Evolutionary conservation across 2,888 invertebrate genomes (phyloP), one percentile per base, ranked within the genome.

Genomic region (Piscicola geometra): DNA sequence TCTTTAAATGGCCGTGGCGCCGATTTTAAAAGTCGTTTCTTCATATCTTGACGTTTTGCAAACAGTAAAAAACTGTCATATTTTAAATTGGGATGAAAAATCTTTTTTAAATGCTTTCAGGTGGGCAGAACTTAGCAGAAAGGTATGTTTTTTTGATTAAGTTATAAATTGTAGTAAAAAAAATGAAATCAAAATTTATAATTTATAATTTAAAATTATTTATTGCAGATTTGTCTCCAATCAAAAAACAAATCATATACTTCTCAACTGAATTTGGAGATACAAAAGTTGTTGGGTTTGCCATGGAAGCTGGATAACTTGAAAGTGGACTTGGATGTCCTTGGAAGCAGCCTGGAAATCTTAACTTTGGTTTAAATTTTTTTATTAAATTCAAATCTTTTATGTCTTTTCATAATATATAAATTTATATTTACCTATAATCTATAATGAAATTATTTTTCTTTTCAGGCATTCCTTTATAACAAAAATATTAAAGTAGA

Each of bases 61-160:
- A 35, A 60, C 56, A 3, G 73, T 56, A 12, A 47, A 32, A 1
- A 9, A 12, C 52, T 30, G 32, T 3, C n/a, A 73, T 0, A 25
- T n/a, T 33, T 35, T 73, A 21, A 33, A 32, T 64, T 73, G 73
- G 73, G 33, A 73, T 64, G 73, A 33, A 47, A 35, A 64, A 5
- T 64, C 73, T 1, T 73, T 64, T 36, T 28, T 2, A 21, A 60
- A 64, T n/a, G 73, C 73, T 25, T 73, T 73, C 41, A 47, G 35
- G 33, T 73, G 73, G 73, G 73, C 73, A 25, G 64, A 56, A 36
- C 56, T 56, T 32, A 60, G 73, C 30, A 15, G 56, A 36, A 73
- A 60, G 41, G 73, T 73, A 64, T 41, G 41, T 41, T 41, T 25
- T 15, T 66, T n/a, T 15, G 15, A 12, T n/a, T 66, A 66, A 25